Evolutionary conservation across 2,888 invertebrate species (phyloP), one percentile per base, ranked within the genome.

Genomic region (Drosophila maculinotata): DNA sequence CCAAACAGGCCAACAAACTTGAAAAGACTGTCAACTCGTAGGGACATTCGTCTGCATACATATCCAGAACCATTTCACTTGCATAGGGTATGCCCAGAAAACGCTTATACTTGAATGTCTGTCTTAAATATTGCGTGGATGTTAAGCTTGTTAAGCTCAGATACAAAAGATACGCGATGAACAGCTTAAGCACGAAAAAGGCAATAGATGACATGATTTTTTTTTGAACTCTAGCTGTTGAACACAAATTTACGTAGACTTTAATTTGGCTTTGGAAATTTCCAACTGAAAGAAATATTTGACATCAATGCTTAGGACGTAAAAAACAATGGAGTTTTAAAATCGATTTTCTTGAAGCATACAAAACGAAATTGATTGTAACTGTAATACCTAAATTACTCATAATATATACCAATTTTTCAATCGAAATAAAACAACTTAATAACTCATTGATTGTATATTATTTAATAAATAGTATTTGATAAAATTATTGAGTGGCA

Each of bases 391-490:
- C 1, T 38, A 38, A n/a, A 1, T 3, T 4, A 20, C 7, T 20
- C 1, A 20, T n/a, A 38, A 17, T 14, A 35, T 35, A 15, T 1
- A 17, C 36, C 17, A 17, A 17, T 15, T 3, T 10, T 7, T 36
- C n/a, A n/a, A n/a, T n/a, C 9, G 3, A 26, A 57, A 39, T 28
- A 20, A 35, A 60, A 67, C 9, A 20, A 33, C 14, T 14, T 9
- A 14, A 5, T 8, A 17, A 6, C n/a, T 26, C 10, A n/a, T 49
- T n/a, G 12, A 31, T 45, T 64, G 38, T 47, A 54, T 64, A 41
- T 53, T 54, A 54, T 60, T 62, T 54, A 59, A 68, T 68, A 60
- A 53, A 68, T 68, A 60, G 28, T 59, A 53, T 62, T 41, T 64
- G 31, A 64, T 64, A 64, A 54, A 64, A 54, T 39, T 64, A 64